Conservation (phyloP, 2,888 invertebrate genomes). For the Molorchus minor region DNA sequence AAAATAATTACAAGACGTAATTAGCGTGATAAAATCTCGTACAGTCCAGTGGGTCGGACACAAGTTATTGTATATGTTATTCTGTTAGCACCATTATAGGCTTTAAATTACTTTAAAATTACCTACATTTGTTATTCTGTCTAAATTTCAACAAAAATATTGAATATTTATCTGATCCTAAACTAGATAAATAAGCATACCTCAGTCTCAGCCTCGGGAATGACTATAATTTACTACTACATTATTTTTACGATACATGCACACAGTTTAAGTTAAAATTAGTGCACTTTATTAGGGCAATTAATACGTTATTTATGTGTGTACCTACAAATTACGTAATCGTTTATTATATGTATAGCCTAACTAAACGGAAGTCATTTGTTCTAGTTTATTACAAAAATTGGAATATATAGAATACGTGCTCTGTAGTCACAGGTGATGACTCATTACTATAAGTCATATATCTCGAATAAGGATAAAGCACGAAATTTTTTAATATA, state of each 20-base stretch:
- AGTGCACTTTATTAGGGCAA: slow-evolving; percentile 2
- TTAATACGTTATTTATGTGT: slow-evolving; percentile 15
- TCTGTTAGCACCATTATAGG: too few relatives aligned
- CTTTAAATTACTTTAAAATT: too few relatives aligned
- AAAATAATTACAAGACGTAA: slow-evolving; percentile 15
- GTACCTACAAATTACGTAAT: slow-evolving; percentile 10
- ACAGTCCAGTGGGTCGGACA: slow-evolving; percentile 8
- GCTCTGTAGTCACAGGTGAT: too few relatives aligned
- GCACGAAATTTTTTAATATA: too few relatives aligned
- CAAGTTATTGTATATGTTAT: slow-evolving; percentile 6
- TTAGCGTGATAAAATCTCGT: slow-evolving; percentile 12
- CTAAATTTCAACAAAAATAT: too few relatives aligned
- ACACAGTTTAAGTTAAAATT: neutral
- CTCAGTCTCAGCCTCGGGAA: too few relatives aligned
- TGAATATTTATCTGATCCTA: too few relatives aligned
- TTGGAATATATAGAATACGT: neutral
- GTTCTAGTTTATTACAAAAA: slow-evolving; percentile 2
- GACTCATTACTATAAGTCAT: too few relatives aligned
- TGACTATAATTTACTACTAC: neutral
- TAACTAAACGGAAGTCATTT: slow-evolving; percentile 20
- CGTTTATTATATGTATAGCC: slow-evolving; percentile 8
- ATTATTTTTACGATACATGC: neutral
- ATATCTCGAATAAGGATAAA: too few relatives aligned
- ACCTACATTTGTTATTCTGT: too few relatives aligned
- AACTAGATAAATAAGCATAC: too few relatives aligned